Conservation (phyloP, 1,140 invertebrate genomes). For the Drosophila biarmipes region DNA sequence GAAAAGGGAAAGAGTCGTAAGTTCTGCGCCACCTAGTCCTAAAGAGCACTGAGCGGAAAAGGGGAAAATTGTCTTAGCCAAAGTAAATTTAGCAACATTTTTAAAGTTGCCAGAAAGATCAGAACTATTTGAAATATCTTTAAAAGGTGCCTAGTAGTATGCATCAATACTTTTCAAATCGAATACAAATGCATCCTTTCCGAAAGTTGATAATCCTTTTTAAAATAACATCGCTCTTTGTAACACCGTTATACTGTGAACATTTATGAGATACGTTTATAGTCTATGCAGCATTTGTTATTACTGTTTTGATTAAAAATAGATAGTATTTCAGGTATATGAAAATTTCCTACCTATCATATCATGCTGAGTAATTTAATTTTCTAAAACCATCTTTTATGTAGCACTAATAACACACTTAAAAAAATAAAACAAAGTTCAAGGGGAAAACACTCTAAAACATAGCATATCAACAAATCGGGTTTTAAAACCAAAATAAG, state of each 20-base stretch:
- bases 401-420: neutral
- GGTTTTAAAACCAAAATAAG: too few species aligned
- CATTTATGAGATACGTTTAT: too few species aligned
- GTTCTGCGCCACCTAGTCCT: conserved; percentile 12
- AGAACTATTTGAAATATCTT: neutral
- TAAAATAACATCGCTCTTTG: too few species aligned
- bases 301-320: neutral
- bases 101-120: too few species aligned
- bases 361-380: neutral
- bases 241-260: too few species aligned
- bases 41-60: conserved; percentile 7
- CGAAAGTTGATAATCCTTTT: too few species aligned
- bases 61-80: neutral
- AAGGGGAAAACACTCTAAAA: neutral
- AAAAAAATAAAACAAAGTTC: neutral
- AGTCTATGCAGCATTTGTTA: too few species aligned
- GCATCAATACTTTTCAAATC: too few species aligned
- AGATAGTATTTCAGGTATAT: neutral
- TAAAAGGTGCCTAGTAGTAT: neutral
- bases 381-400: neutral
- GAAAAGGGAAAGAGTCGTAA: neutral
- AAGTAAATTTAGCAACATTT: neutral
- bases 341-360: neutral
- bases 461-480: too few species aligned
- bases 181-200: too few species aligned